These are phyloP conservation scores for Cotesia congregata DNA, from an alignment of 2,888 invertebrate genomes.

Conservation along the genomic window DNA sequence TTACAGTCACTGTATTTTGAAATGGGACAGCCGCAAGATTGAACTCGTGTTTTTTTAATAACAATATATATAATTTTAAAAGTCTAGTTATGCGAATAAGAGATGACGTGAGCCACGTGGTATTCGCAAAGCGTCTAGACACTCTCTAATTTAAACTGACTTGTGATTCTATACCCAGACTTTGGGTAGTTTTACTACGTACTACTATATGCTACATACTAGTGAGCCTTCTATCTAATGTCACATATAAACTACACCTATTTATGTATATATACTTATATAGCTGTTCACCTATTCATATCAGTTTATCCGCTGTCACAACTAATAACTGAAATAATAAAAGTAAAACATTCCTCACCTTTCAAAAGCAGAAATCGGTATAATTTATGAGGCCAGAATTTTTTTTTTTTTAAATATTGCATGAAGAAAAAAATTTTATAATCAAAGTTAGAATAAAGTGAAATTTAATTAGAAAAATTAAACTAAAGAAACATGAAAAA, in stretches of 20 bases:
- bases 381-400: too few relatives aligned
- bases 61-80: constrained; percentile 45
- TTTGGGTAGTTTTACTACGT: neutral
- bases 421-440: too few relatives aligned
- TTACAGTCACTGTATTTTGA: too few relatives aligned
- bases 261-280: constrained; percentile 29
- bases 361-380: neutral
- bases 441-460: too few relatives aligned
- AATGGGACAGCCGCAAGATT: too few relatives aligned
- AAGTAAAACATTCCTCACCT: constrained; percentile 41
- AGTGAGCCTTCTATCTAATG: neutral
- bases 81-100: constrained; percentile 22
- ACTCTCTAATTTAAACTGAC: constrained; percentile 61
- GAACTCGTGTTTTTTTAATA: neutral
- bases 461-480: too few relatives aligned
- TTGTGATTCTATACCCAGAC: constrained; percentile 47
- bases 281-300: constrained; percentile 13
- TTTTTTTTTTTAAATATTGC: too few relatives aligned
- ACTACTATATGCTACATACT: neutral
- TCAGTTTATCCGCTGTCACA: constrained; percentile 54
- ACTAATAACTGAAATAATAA: constrained; percentile 56
- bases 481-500: too few relatives aligned
- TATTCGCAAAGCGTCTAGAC: constrained; percentile 60
- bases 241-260: constrained; percentile 2
- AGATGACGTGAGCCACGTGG: constrained; percentile 53